Evolutionary conservation across 2,113 vertebrate genomes (phyloP).

Genomic region (Campylorhamphus procurvoides): DNA sequence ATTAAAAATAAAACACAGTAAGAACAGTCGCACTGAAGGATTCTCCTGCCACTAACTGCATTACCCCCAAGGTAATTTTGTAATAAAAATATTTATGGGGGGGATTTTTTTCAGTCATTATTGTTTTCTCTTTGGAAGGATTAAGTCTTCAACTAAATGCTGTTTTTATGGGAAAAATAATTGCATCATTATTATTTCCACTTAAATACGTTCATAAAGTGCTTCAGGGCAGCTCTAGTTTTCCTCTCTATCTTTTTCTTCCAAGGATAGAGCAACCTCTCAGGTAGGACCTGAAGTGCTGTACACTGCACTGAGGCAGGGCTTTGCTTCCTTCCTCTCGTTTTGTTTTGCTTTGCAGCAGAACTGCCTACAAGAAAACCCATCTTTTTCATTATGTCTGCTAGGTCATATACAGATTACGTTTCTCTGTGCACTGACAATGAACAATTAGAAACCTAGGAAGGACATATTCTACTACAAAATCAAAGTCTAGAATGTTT

Average conservation of each 20-base stretch:
- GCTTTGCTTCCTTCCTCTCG: background rate
- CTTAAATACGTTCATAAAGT: background rate
- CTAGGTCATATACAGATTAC: background rate
- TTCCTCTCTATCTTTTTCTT: background rate
- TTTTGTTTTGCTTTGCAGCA: background rate
- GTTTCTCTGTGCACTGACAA: background rate
- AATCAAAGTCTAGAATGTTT: background rate
- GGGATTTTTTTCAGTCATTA: background rate
- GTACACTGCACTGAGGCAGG: background rate
- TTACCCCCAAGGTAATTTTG: background rate
- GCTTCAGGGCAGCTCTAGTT: background rate
- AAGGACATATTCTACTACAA: background rate
- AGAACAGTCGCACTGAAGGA: background rate
- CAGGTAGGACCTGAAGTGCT: background rate
- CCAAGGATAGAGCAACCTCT: background rate
- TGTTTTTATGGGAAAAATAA: background rate
- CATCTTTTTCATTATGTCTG: background rate
- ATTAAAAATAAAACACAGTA: background rate
- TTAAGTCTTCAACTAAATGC: background rate
- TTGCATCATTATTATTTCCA: constrained; percentile 17
- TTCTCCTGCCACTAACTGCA: background rate
- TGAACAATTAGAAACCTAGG: background rate
- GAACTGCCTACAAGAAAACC: background rate
- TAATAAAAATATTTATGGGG: background rate
- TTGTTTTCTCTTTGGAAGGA: background rate